Percentiles rank a stretch among this genome's conserved stretches.
Evolutionary conservation across 2,888 invertebrate genomes (phyloP).

Genomic region (Lochmaea capreae): DNA sequence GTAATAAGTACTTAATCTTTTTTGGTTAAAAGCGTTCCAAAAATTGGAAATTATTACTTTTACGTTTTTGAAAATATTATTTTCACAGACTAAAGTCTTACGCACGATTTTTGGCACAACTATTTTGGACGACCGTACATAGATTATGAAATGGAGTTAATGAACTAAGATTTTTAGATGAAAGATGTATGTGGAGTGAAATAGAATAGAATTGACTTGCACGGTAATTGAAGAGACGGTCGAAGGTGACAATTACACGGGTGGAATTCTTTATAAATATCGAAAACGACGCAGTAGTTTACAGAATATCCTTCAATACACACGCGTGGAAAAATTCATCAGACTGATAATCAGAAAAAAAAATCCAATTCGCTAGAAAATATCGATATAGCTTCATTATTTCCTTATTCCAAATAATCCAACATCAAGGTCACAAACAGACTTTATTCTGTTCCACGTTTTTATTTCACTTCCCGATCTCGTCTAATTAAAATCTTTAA

Average conservation of each 20-base stretch:
- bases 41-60: background rate
- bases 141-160: too few species aligned
- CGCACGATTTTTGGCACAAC: too few species aligned
- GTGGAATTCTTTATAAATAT: background rate
- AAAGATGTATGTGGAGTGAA: background rate
- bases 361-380: too few species aligned
- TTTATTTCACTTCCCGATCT: background rate
- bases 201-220: background rate
- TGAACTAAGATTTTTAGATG: background rate
- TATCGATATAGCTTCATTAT: too few species aligned
- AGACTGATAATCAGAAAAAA: too few species aligned
- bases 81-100: too few species aligned
- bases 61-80: too few species aligned
- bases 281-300: background rate
- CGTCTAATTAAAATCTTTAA: background rate
- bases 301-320: background rate
- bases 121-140: too few species aligned
- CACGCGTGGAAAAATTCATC: too few species aligned
- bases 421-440: background rate
- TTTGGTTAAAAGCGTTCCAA: background rate
- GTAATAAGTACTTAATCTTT: background rate
- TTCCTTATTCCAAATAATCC: background rate
- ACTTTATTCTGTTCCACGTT: background rate
- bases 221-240: background rate
- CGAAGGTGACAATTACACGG: background rate